These are phyloP conservation scores for Hippasteria phrygiana DNA, from an alignment of 53 echinoderm and acorn worm species.

Conservation along the genomic window DNA sequence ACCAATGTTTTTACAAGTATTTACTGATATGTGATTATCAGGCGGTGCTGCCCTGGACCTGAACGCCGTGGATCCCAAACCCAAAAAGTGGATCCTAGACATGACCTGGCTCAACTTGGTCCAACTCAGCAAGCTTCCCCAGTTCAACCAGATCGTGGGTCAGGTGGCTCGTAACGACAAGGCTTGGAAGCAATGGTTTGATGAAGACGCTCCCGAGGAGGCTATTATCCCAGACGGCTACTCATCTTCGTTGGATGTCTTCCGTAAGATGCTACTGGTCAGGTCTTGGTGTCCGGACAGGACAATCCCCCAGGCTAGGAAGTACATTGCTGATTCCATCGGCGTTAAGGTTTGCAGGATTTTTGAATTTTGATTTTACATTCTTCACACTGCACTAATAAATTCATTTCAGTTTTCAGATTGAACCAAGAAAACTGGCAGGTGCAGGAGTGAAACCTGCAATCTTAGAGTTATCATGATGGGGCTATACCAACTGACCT, in stretches of 20 bases:
- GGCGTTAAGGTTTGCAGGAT: conserved; percentile 78
- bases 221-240: conserved; percentile 96
- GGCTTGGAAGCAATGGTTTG: conserved; percentile 99
- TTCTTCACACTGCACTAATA: too few relatives aligned
- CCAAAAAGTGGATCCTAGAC: conserved; percentile 98
- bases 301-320: conserved; percentile 95
- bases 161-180: conserved; percentile 98
- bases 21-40: too few relatives aligned
- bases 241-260: conserved; percentile 95
- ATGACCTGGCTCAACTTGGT: conserved; percentile 98
- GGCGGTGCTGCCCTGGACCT: conserved; percentile 97
- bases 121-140: conserved; percentile 91
- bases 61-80: conserved; percentile 96
- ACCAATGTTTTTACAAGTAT: too few relatives aligned
- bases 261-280: conserved; percentile 89
- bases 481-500: too few relatives aligned
- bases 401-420: too few relatives aligned
- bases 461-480: too few relatives aligned
- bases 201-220: conserved; percentile 95
- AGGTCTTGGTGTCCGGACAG: conserved; percentile 94
- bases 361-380: neutral
- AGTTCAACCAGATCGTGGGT: conserved; percentile 91
- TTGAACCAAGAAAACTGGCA: too few relatives aligned
- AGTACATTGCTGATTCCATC: conserved; percentile 97
- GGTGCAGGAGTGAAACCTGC: too few relatives aligned